Percentiles rank a stretch among this genome's conserved stretches.
These are phyloP conservation scores for Chalcosyrphus nemorum DNA, from an alignment of 2,888 invertebrate genomes.

Conservation along the genomic window DNA sequence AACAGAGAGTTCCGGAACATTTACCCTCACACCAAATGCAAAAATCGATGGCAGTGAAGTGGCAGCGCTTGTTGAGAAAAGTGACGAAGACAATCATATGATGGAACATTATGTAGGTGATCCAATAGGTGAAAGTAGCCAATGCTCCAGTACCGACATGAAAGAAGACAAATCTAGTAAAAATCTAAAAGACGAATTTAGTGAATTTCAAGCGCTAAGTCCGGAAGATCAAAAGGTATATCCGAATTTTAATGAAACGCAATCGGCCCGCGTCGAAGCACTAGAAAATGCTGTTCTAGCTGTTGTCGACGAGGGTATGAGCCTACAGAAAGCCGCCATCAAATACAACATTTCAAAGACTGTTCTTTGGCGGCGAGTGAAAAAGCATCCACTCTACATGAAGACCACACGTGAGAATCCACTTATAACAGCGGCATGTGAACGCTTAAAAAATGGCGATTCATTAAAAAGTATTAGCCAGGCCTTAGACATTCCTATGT, in stretches of 20 bases:
- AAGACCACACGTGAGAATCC: slow-evolving; percentile 80
- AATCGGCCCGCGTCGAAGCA: slow-evolving; percentile 75
- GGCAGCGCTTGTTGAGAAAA: slow-evolving; percentile 74
- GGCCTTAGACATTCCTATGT: slow-evolving; percentile 81
- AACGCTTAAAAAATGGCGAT: slow-evolving; percentile 79
- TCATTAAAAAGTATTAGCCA: slow-evolving; percentile 81
- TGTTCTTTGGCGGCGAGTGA: slow-evolving; percentile 81
- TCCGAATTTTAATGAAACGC: slow-evolving; percentile 62
- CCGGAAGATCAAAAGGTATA: slow-evolving; percentile 59
- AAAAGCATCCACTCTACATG: slow-evolving; percentile 80
- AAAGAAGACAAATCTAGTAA: slow-evolving; percentile 44
- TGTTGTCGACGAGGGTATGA: slow-evolving; percentile 79
- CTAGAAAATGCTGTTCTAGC: slow-evolving; percentile 79
- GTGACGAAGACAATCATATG: slow-evolving; percentile 75
- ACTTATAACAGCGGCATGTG: slow-evolving; percentile 78
- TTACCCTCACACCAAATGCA: slow-evolving; percentile 78
- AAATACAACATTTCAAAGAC: slow-evolving; percentile 81
- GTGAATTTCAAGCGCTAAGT: slow-evolving; percentile 66
- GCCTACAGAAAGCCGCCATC: slow-evolving; percentile 80
- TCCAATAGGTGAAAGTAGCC: slow-evolving; percentile 64
- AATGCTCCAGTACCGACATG: slow-evolving; percentile 51
- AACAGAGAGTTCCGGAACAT: slow-evolving; percentile 80
- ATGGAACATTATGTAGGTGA: slow-evolving; percentile 66
- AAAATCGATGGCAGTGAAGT: slow-evolving; percentile 76
- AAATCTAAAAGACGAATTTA: slow-evolving; percentile 64